phyloP scores from a whole-genome alignment of 2,113 vertebrate genomes.

The Festucalex cinctus region DNA sequence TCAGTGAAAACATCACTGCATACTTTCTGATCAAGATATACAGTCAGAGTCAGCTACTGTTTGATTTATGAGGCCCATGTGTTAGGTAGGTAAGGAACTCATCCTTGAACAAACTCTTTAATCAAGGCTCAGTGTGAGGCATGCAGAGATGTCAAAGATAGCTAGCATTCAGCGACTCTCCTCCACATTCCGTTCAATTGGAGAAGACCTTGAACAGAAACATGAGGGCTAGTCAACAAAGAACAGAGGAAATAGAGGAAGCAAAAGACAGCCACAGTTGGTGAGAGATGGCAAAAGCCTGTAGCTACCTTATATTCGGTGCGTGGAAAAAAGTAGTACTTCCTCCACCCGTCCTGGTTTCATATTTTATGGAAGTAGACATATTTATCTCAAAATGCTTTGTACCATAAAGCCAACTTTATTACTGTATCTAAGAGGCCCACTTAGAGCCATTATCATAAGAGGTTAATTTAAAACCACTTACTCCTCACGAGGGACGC shows the following conservation, averaged over 20 bases:
- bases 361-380: not conserved
- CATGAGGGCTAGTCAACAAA: slow-evolving; percentile 1
- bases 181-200: not conserved
- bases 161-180: slow-evolving; percentile 6
- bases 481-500: too few species aligned
- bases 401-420: too few species aligned
- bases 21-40: slow-evolving; percentile 7
- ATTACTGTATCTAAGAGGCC: too few species aligned
- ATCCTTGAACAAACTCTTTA: slow-evolving; percentile 35
- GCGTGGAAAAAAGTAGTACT: not conserved
- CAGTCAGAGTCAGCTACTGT: slow-evolving; percentile 3
- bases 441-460: too few species aligned
- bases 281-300: slow-evolving; percentile 3
- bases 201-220: slow-evolving; percentile 42
- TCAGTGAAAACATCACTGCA: slow-evolving; percentile 2
- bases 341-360: not conserved
- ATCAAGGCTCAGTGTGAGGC: slow-evolving; percentile 13
- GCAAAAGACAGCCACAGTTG: slow-evolving; percentile 15
- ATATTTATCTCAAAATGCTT: not conserved
- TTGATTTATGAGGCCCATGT: slow-evolving; percentile 13
- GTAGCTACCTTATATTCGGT: slow-evolving; percentile 16
- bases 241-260: not conserved
- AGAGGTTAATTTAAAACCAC: too few species aligned
- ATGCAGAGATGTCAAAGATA: slow-evolving; percentile 15
- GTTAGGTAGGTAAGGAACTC: slow-evolving; percentile 17